Evolutionary conservation across 2,888 invertebrate species (phyloP), one percentile per base, ranked within the genome.

Genomic region (Tyria jacobaeae): DNA sequence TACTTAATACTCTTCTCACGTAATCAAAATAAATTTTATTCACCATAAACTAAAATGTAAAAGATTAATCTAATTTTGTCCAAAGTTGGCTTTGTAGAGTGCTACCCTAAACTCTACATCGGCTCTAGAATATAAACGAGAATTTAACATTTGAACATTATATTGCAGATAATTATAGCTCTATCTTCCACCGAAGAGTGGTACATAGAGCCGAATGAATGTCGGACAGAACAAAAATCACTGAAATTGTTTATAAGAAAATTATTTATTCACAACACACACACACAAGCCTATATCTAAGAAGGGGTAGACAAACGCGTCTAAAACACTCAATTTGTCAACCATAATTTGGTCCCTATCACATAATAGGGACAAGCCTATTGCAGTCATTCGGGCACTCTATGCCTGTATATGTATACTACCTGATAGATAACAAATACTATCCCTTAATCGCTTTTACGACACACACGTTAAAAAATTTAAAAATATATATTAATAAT

Each of bases 61-160:
- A 51, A 52, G 27, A 51, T 56, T 52, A 61, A 61, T 61, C 52
- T 62, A 71, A 74, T 74, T 72, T 53, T 47, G 51, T 59, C 44
- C 31, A 21, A 71, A 72, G 67, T 74, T 67, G 49, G 66, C 49
- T 70, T 53, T 63, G 53, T 47, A 31, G 44, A 57, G 64, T 53
- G 49, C 48, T 70, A 55, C 49, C 56, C 41, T 63, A 64, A 71
- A 71, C 75, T 72, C 61, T 47, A 56, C 57, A 25, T 7, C 49
- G 51, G 14, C n/a, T 21, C 47, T 27, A 49, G 75, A 64, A 72
- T 72, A 68, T 56, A 59, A 74, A 72, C 56, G 57, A 62, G 51
- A 41, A 35, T 52, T 64, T 57, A 63, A 63, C 54, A 64, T 72
- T 68, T 41, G 41, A 34, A 56, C 52, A 52, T 50, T 52, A 62